A percentile compares a stretch with the other conserved stretches of the same genome.
phyloP scores from a whole-genome alignment of 2,113 vertebrate species.

The Ameiurus melas region DNA sequence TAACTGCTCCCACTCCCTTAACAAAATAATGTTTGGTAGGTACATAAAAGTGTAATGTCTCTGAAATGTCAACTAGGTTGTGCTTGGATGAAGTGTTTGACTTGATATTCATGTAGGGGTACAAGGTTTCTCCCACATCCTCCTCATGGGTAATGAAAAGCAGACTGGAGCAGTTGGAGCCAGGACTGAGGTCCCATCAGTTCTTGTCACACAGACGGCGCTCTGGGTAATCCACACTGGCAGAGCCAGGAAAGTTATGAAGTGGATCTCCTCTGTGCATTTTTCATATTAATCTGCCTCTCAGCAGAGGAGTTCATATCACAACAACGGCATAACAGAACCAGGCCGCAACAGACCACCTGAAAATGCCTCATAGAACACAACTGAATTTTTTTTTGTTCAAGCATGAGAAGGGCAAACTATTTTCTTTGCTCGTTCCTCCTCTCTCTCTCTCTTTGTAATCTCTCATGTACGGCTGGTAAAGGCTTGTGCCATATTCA shows the following conservation, averaged over 20 bases:
- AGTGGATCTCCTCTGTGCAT: slow-evolving; percentile 74
- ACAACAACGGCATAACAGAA: slow-evolving; percentile 62
- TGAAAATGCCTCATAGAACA: slow-evolving; percentile 22
- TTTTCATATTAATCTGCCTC: slow-evolving; percentile 76
- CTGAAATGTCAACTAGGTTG: slow-evolving; percentile 71
- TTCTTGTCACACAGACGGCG: slow-evolving; percentile 65
- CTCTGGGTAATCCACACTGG: slow-evolving; percentile 72
- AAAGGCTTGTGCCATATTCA: slow-evolving; percentile 65
- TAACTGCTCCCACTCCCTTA: slow-evolving; percentile 57
- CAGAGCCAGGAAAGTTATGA: slow-evolving; percentile 78
- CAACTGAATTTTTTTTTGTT: slow-evolving; percentile 23
- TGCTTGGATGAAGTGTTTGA: slow-evolving; percentile 64
- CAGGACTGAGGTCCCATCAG: slow-evolving; percentile 68
- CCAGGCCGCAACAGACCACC: slow-evolving; percentile 53
- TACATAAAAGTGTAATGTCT: slow-evolving; percentile 69
- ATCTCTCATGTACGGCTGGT: slow-evolving; percentile 58
- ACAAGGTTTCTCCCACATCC: slow-evolving; percentile 62
- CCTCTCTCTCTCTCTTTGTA: slow-evolving; percentile 50
- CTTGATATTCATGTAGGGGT: slow-evolving; percentile 69
- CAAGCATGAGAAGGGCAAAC: slow-evolving; percentile 38
- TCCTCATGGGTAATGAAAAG: slow-evolving; percentile 69
- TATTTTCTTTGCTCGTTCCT: slow-evolving; percentile 29
- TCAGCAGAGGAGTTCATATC: slow-evolving; percentile 64
- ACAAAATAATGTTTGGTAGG: slow-evolving; percentile 61
- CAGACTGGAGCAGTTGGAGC: slow-evolving; percentile 68